These are phyloP conservation scores for Phortica okadai DNA, from an alignment of 2,888 invertebrate species.

Conservation along the genomic window DNA sequence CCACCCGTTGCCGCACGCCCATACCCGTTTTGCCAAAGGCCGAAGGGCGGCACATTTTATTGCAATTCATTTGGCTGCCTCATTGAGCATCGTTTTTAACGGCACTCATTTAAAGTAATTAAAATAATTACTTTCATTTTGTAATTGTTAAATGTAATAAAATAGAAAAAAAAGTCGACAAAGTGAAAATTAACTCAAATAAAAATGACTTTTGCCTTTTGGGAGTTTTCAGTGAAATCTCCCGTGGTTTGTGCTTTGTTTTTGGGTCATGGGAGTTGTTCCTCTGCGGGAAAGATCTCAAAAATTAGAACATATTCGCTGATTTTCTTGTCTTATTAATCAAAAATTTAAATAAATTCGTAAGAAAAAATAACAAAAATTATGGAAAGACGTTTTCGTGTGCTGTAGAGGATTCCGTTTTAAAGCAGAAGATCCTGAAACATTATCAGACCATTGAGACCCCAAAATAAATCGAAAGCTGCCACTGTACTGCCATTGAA, in stretches of 20 bases:
- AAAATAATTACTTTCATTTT: conserved; percentile 7
- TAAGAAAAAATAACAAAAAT: too few species aligned
- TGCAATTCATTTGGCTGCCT: conserved; percentile 45
- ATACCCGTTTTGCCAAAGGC: conserved; percentile 49
- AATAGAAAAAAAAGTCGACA: not conserved
- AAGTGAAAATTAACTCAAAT: conserved; percentile 6
- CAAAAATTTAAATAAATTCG: too few species aligned
- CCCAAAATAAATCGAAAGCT: too few species aligned
- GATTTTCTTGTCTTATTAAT: too few species aligned
- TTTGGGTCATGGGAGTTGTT: too few species aligned
- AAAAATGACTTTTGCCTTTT: conserved; percentile 18
- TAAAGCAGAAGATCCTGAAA: too few species aligned
- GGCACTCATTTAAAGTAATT: conserved; percentile 8
- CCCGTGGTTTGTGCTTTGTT: not conserved
- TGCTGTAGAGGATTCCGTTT: too few species aligned
- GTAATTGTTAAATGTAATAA: not conserved
- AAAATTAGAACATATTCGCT: too few species aligned
- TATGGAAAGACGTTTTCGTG: too few species aligned
- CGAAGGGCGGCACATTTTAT: conserved; percentile 50
- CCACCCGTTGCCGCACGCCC: not conserved
- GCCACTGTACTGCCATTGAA: not conserved
- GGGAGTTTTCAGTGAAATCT: conserved; percentile 1
- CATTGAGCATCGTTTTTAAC: not conserved
- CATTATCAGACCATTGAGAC: too few species aligned
- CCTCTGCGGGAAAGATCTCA: too few species aligned